Conservation (phyloP, 1,140 invertebrate genomes). For the Ladona fulva region DNA sequence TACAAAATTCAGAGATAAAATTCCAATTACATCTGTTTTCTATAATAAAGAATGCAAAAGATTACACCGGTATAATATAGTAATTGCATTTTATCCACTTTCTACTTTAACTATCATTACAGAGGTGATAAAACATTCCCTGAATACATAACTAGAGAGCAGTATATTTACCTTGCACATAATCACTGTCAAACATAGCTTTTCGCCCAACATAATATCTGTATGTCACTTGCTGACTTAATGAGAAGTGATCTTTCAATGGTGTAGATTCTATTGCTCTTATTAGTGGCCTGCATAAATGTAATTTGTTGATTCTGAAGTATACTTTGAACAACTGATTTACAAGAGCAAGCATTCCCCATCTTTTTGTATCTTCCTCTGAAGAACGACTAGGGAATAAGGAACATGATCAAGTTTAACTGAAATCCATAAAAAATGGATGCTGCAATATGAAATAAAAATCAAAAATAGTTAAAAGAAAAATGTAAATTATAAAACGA, state of each 20-base stretch:
- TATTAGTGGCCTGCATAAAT: constrained; percentile 93
- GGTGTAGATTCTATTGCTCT: constrained; percentile 87
- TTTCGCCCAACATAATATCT: constrained; percentile 95
- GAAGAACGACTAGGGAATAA: constrained; percentile 51
- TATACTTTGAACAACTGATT: constrained; percentile 98
- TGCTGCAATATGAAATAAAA: no score
- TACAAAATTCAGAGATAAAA: no score
- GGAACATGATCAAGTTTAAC: no score
- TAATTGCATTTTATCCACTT: no score
- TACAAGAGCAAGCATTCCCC: constrained; percentile 91
- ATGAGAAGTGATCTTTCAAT: constrained; percentile 78
- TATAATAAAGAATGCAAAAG: no score
- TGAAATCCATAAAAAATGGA: no score
- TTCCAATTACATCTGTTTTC: no score
- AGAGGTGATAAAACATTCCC: no score
- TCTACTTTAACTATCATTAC: no score
- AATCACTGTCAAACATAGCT: constrained; percentile 97
- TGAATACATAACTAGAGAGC: no score
- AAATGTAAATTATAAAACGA: constrained; percentile 11
- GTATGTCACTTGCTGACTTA: constrained; percentile 83
- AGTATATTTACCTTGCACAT: constrained; percentile 54
- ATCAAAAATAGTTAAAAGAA: not conserved
- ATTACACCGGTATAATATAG: no score
- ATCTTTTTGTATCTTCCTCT: constrained; percentile 83
- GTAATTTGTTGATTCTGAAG: constrained; percentile 92